Conservation (phyloP, 2,797 vertebrate genomes). For the Leptatherina wallacei region DNA sequence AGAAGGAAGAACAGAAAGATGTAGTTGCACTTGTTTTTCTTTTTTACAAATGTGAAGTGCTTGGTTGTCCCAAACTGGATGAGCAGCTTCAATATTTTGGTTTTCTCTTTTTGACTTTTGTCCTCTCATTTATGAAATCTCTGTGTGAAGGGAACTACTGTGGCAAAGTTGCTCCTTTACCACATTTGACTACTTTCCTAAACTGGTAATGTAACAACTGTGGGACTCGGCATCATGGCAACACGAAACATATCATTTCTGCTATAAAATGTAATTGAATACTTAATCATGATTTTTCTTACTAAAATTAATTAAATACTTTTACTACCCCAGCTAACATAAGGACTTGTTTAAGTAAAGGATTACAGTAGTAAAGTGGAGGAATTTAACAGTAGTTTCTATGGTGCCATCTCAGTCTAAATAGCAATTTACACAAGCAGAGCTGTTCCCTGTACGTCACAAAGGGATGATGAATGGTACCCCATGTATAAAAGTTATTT, state of each 20-base stretch:
- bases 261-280: background rate
- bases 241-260: too few species aligned
- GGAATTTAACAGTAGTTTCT: too few species aligned
- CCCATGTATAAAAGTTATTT: background rate
- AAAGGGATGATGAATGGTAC: background rate
- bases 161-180: background rate
- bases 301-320: too few species aligned
- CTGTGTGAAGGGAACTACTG: background rate
- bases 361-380: background rate
- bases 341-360: background rate
- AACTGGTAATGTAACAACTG: background rate
- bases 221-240: background rate
- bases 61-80: conserved; percentile 25
- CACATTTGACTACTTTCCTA: background rate
- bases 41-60: background rate
- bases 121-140: background rate
- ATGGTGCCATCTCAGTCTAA: background rate
- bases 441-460: background rate
- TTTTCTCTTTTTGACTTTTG: background rate
- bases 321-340: background rate
- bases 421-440: background rate
- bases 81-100: conserved; percentile 3
- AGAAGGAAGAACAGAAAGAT: conserved; percentile 25
- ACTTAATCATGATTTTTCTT: background rate
- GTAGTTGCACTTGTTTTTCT: background rate